Conservation (phyloP, 2,797 vertebrate species). For the Coendou prehensilis region DNA sequence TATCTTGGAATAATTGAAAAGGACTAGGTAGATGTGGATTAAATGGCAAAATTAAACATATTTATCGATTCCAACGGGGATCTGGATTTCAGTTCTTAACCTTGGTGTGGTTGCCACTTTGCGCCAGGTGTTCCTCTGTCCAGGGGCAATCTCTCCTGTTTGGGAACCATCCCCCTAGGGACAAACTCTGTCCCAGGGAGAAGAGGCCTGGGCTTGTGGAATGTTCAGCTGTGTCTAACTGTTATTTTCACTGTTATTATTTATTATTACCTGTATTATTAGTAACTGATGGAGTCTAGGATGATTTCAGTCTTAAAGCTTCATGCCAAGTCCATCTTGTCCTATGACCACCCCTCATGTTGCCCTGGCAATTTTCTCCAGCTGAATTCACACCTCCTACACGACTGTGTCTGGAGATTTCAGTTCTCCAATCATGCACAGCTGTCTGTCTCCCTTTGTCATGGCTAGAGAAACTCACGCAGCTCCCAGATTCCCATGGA, state of each 20-base stretch:
- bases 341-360: not conserved
- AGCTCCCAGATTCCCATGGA: rapidly evolving
- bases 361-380: not conserved
- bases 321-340: rapidly evolving
- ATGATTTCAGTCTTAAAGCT: not conserved
- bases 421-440: not conserved
- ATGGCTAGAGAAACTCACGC: rapidly evolving
- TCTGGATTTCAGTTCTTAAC: rapidly evolving
- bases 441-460: not conserved
- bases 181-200: not conserved
- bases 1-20: not conserved
- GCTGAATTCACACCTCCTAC: too few relatives aligned
- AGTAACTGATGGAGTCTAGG: not conserved
- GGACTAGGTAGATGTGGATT: not conserved
- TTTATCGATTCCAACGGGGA: rapidly evolving
- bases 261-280: not conserved
- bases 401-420: rapidly evolving
- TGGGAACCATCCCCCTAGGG: not conserved
- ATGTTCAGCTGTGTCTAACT: too few relatives aligned
- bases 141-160: not conserved
- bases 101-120: rapidly evolving
- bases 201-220: rapidly evolving
- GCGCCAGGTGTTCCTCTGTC: not conserved
- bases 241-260: too few relatives aligned
- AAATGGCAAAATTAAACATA: not conserved